Evolutionary conservation across 1,140 invertebrate genomes (phyloP), one percentile per base, ranked within the genome.

Genomic region (Trinorchestia longiramus): DNA sequence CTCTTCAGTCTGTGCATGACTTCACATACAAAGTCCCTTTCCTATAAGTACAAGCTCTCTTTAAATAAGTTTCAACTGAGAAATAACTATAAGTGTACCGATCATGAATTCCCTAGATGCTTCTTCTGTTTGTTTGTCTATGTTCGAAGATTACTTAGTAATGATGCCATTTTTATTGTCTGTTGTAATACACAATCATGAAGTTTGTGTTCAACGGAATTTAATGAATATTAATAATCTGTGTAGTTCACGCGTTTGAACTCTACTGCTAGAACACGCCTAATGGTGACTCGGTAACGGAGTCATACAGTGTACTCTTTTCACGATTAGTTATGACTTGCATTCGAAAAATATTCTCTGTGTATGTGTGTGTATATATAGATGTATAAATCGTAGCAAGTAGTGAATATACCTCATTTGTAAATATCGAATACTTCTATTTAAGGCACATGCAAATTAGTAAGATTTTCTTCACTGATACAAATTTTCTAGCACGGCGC

Each of bases 341-440:
- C 62, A 19, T 36, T 77, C 28, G 62, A 36, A 15, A 77, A 77
- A 77, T 77, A 77, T 77, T 77, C 43, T 90, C 41, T 90, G 88
- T 41, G 47, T 19, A 6, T 17, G 36, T 90, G 88, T 19, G 6
- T 17, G 36, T 90, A 41, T 94, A 47, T 94, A 94, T 94, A 94
- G 40, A 45, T 94, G 92, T 94, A 94, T 94, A 94, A 94, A 45
- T 44, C 40, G 92, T 94, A 94, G 92, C 92, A 17, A 45, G 4
- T 94, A 94, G 17, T 94, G 43, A 45, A 47, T 94, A 17, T 94
- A 94, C 44, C 92, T 94, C 44, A 43, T 94, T 43, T 94, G 92
- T 94, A 94, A 94, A 94, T 94, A 94, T 45, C 44, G 92, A 94
- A 94, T 41, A 90, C 62, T 77, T 90, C 41, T 90, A 42, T 90